Conservation (phyloP, 2,888 invertebrate genomes). For the Leptopilina drosophilae region DNA sequence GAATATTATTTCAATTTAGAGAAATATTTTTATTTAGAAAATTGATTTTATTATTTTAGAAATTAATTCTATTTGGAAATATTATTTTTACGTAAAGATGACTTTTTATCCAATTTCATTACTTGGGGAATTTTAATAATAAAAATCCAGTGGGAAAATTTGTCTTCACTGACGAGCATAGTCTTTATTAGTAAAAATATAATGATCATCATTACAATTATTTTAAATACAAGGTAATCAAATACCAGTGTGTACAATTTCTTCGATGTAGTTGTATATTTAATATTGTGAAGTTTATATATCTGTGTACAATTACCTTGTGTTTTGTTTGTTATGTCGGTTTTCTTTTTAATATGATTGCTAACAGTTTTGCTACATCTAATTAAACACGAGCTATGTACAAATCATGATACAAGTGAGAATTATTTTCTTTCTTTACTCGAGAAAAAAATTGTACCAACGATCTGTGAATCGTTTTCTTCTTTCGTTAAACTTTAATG, state of each 20-base stretch:
- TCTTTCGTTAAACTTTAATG: conserved; percentile 34
- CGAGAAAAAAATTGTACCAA: conserved; percentile 50
- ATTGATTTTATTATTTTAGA: too few species aligned
- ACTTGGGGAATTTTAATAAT: too few species aligned
- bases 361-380: conserved; percentile 57
- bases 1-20: too few species aligned
- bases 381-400: conserved; percentile 66
- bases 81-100: too few species aligned
- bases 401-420: conserved; percentile 69
- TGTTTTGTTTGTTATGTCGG: conserved; percentile 51
- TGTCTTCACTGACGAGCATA: conserved; percentile 44
- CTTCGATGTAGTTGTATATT: conserved; percentile 63
- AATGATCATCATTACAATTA: conserved; percentile 72
- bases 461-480: conserved; percentile 48
- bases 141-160: not conserved
- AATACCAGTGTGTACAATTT: conserved; percentile 57
- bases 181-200: conserved; percentile 76
- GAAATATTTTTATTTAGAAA: too few species aligned
- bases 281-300: conserved; percentile 53
- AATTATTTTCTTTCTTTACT: conserved; percentile 55
- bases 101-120: too few species aligned
- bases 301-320: conserved; percentile 53
- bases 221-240: conserved; percentile 67
- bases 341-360: conserved; percentile 39
- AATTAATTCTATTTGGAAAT: too few species aligned